These are phyloP conservation scores for Fundulus diaphanus DNA, from an alignment of 2,797 vertebrate genomes.

Conservation along the genomic window DNA sequence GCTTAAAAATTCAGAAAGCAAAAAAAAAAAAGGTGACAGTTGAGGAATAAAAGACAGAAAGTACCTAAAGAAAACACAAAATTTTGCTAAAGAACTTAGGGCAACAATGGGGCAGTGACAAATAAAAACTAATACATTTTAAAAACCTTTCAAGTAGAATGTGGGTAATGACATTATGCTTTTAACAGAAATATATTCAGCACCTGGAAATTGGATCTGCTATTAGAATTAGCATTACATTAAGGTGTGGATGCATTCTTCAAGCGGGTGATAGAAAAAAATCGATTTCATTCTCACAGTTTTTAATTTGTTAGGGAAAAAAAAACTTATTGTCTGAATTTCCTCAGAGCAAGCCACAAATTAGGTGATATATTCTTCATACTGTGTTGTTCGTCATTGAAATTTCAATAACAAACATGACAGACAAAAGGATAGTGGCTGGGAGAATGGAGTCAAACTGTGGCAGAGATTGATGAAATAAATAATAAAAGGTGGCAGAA, in stretches of 20 bases:
- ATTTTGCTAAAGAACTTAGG: not conserved
- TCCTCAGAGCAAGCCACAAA: not conserved
- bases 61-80: not conserved
- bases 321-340: no score
- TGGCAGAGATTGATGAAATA: not conserved
- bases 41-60: not conserved
- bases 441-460: not conserved
- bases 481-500: slow-evolving; percentile 19
- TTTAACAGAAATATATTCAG: not conserved
- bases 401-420: not conserved
- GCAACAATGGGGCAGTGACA: not conserved
- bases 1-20: not conserved
- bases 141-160: not conserved
- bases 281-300: not conserved
- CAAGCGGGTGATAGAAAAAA: not conserved
- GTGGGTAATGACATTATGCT: not conserved
- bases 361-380: not conserved
- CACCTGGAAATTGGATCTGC: not conserved
- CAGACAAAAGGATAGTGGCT: not conserved
- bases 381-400: not conserved
- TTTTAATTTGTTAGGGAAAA: not conserved
- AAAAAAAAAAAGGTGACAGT: not conserved
- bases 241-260: not conserved
- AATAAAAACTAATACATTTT: not conserved
- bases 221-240: not conserved